Evolutionary conservation across 2,113 vertebrate species (phyloP), one percentile per base, ranked within the genome.

Genomic region (Plotosus lineatus): DNA sequence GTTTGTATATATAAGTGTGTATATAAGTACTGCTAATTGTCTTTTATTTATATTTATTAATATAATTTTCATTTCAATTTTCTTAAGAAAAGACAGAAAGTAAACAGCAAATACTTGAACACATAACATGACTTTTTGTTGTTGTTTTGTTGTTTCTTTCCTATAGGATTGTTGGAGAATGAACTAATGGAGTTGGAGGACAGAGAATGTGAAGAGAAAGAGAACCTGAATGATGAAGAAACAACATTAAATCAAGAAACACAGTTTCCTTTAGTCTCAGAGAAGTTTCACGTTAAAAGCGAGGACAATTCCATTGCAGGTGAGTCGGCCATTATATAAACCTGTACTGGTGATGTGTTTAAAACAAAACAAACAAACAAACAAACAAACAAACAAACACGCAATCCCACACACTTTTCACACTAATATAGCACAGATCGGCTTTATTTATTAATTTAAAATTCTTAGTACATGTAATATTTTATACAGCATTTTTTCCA

Each of bases 221-320:
- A 94, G 81, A 80, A 91, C 86, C 38, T 92, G 84, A 90, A 42
- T 44, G 80, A 82, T 19, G 31, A 26, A 12, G 75, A 85, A 42
- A 2, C 5, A n/a, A 91, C 93, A 6, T 63, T 92, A 89, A 94
- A 95, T 87, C 92, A 92, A 90, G 93, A 88, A 87, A 93, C 93
- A 77, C 88, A 93, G 77, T 80, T 91, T 81, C 92, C 93, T 84
- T 93, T 93, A 90, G 93, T 93, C 63, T 88, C 94, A 78, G 94
- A 93, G 85, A 94, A 93, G 85, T 85, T 93, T 87, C 93, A 88
- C 88, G 93, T 91, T 90, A 94, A 94, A 90, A 94, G 95, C 85
- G 90, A 92, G 92, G 95, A 95, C 85, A 93, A 91, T 91, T 94
- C 92, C 91, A 92, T 91, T 86, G 94, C 95, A 93, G 95, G 95